Evolutionary conservation across 2,888 invertebrate genomes (phyloP), one percentile per base, ranked within the genome.

Genomic region (Cephus sareptanus): DNA sequence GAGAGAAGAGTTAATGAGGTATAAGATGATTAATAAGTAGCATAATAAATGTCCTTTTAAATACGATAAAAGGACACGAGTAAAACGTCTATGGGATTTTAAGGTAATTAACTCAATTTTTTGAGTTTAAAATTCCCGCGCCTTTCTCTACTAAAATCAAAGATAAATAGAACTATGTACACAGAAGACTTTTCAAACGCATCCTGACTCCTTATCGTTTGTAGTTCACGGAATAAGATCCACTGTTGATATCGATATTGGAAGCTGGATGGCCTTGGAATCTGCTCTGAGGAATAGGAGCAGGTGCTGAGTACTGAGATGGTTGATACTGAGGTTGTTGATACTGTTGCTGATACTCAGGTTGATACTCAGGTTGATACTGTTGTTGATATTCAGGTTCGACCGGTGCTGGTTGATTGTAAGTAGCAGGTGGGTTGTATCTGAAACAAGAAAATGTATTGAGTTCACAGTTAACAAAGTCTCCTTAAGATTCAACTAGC

Each of bases 221-320:
- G 88, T 96, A 97, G 88, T 95, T 94, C 82, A 97, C 94, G 82
- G 95, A 94, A 91, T 97, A 97, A 9, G 97, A 96, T 31, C 96
- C 96, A 79, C 94, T 94, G 88, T 92, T 94, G 73, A 96, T 94
- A 87, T 96, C 95, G 81, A 96, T 93, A 88, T 95, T 96, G 82
- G 94, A 93, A 0, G 96, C 95, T 0, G 96, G 96, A 90, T 96
- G 96, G 31, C 95, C 95, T 76, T 87, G 84, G 81, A 83, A 84
- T 81, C 83, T 83, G 76, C 81, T 78, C 83, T 82, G 73, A 56
- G 56, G 2, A 23, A 56, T 56, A 56, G 87, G 83, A 69, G 85
- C 84, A 37, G 86, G 88, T 76, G 89, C 88, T 76, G 87, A 85
- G 81, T 87, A 85, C 70, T 85, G 84, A 34, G 73, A 74, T 15